Conservation (phyloP, 1,140 invertebrate genomes). For the Bombus affinis region DNA sequence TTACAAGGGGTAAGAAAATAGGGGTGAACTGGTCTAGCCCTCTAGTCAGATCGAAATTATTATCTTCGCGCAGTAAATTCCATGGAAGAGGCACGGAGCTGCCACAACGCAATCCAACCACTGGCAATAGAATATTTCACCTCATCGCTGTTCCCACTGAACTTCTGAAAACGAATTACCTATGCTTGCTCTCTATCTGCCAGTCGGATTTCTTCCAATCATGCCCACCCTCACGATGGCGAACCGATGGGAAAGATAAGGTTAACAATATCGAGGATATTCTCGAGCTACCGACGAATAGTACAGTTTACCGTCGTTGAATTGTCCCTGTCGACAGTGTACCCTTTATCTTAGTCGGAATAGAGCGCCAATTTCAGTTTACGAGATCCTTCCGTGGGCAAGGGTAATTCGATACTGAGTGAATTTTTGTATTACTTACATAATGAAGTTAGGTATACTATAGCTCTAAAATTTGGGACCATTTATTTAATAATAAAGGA, state of each 20-base stretch:
- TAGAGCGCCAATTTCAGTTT: neutral
- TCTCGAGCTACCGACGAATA: neutral
- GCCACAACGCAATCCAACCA: neutral
- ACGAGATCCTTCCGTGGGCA: neutral
- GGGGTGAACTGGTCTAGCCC: neutral
- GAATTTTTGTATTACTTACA: neutral
- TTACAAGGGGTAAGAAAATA: neutral
- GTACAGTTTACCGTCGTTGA: neutral
- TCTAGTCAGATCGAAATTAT: slow-evolving; percentile 21
- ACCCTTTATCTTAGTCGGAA: neutral
- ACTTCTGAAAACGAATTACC: slow-evolving; percentile 33
- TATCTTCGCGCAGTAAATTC: slow-evolving; percentile 48
- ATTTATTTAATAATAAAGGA: too few species aligned
- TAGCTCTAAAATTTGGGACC: too few species aligned
- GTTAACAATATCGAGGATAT: slow-evolving; percentile 31
- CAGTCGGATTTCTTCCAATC: neutral
- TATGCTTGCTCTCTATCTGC: too few species aligned
- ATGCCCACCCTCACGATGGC: neutral
- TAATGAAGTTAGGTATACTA: neutral
- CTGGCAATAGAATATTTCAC: slow-evolving; percentile 14
- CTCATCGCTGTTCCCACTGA: neutral
- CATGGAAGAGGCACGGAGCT: neutral
- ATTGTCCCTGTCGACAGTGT: neutral
- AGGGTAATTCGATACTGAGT: neutral
- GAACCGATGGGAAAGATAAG: slow-evolving; percentile 20